Conservation (phyloP, 2,113 vertebrate species). For the Gallinago media region DNA sequence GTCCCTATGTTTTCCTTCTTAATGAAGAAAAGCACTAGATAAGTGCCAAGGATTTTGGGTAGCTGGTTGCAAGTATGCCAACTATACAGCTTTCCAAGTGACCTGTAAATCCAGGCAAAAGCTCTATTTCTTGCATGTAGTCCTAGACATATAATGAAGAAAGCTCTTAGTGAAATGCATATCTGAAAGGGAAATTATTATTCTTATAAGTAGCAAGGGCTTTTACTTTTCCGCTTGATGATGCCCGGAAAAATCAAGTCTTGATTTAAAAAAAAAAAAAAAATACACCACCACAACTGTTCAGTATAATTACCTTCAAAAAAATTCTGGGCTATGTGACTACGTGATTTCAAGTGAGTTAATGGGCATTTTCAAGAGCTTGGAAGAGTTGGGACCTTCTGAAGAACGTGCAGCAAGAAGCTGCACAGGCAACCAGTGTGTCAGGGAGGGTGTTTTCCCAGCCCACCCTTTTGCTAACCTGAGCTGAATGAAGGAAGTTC, state of each 20-base stretch:
- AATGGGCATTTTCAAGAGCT: not conserved
- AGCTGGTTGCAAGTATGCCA: not conserved
- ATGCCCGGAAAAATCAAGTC: not conserved
- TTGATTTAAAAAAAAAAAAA: not conserved
- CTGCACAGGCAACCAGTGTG: not conserved
- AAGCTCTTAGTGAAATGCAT: not conserved
- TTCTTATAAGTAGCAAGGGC: not conserved
- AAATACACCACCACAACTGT: not conserved
- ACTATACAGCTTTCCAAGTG: not conserved
- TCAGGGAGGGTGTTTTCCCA: not conserved
- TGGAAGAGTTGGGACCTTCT: not conserved
- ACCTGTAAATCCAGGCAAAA: not conserved
- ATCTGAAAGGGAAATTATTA: not conserved
- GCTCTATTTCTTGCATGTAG: not conserved
- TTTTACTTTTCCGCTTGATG: not conserved
- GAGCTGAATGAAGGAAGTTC: not conserved
- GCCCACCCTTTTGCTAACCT: not conserved
- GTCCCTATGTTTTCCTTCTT: not conserved
- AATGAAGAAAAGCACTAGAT: not conserved
- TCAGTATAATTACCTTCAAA: not conserved
- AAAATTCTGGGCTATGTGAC: not conserved
- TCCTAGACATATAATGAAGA: not conserved
- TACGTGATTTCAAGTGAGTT: not conserved
- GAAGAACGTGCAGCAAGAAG: not conserved
- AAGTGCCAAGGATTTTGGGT: not conserved